Conservation (phyloP, 2,113 vertebrate species). For the Melanotaenia duboulayi region DNA sequence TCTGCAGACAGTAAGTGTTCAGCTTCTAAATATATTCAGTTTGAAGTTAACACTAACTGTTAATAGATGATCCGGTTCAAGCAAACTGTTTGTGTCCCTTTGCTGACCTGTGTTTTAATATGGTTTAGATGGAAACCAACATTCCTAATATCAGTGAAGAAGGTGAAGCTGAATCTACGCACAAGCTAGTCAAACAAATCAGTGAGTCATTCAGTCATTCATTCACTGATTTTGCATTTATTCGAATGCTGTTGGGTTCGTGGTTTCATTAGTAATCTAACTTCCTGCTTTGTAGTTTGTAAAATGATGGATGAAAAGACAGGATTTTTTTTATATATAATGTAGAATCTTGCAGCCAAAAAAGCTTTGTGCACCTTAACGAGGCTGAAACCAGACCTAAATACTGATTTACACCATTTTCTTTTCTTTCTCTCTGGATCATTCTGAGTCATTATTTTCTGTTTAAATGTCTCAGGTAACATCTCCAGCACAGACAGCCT, state of each 20-base stretch:
- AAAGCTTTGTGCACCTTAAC: too few relatives aligned
- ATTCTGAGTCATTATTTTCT: neutral
- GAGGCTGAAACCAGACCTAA: too few relatives aligned
- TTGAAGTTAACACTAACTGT: too few relatives aligned
- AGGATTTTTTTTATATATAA: too few relatives aligned
- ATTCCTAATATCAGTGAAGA: constrained; percentile 25
- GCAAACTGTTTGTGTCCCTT: neutral
- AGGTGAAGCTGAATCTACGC: constrained; percentile 23
- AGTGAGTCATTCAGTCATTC: constrained; percentile 64
- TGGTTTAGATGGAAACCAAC: constrained; percentile 45
- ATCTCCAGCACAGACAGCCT: constrained; percentile 69
- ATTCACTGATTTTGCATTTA: neutral
- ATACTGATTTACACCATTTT: neutral
- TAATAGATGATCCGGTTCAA: too few relatives aligned
- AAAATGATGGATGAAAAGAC: neutral
- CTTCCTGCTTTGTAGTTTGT: neutral
- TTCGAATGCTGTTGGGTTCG: neutral
- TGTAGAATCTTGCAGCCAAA: too few relatives aligned
- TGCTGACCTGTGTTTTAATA: neutral
- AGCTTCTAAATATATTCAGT: neutral
- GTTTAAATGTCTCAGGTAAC: constrained; percentile 55
- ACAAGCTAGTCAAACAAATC: constrained; percentile 65
- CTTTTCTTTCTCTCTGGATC: neutral
- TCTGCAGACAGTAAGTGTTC: constrained; percentile 48
- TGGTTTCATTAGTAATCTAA: neutral